Evolutionary conservation across 1,140 invertebrate genomes (phyloP).

Genomic region (Idris sp.): DNA sequence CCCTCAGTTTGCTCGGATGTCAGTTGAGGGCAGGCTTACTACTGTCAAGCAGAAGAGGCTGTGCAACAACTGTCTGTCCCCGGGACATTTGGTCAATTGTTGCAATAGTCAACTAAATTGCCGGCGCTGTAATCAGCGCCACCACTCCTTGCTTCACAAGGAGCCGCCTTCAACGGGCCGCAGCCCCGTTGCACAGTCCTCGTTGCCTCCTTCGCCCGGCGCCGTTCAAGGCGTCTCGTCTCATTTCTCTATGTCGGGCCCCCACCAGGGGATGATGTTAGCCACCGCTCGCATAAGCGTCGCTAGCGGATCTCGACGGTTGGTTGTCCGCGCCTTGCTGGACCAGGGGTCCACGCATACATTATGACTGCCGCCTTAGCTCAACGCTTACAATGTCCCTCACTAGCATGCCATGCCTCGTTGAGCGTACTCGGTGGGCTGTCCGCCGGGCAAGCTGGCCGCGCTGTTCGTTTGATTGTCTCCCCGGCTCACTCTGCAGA

Average conservation of each 20-base stretch:
- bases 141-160: background rate
- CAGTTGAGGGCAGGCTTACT: too few species aligned
- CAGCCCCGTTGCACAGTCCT: too few species aligned
- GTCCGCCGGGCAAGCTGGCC: background rate
- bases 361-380: background rate
- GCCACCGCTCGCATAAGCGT: constrained; percentile 1
- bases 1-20: too few species aligned
- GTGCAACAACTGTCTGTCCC: too few species aligned
- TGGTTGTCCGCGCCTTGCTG: background rate
- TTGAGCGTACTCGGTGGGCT: constrained; percentile 2
- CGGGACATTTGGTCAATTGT: too few species aligned
- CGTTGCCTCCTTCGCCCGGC: background rate
- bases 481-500: background rate
- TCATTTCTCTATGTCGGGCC: background rate
- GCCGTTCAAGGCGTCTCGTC: background rate
- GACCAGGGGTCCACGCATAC: constrained; percentile 8
- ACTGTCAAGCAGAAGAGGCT: too few species aligned
- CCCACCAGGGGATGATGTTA: too few species aligned
- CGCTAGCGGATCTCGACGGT: background rate
- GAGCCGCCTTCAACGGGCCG: background rate
- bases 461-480: background rate
- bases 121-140: too few species aligned
- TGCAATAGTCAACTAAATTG: too few species aligned
- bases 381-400: too few species aligned
- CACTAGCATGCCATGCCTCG: background rate